These are phyloP conservation scores for Neodiprion pinetum DNA, from an alignment of 1,140 invertebrate species.

Conservation along the genomic window DNA sequence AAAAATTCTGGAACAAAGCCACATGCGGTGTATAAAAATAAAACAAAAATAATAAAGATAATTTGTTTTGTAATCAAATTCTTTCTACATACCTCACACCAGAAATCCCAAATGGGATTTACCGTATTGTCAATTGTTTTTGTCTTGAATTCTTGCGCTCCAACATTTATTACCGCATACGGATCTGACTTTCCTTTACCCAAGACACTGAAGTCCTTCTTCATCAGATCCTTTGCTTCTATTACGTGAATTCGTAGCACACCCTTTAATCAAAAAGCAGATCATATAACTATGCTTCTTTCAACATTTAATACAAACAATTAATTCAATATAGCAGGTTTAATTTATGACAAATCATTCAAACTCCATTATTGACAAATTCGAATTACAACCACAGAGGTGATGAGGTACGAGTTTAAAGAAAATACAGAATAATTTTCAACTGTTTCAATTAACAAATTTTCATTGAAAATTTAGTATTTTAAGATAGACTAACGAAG, in stretches of 20 bases:
- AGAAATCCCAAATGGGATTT: slow-evolving; percentile 93
- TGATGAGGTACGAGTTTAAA: too few relatives aligned
- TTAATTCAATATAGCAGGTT: slow-evolving; percentile 12
- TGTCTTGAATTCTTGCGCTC: slow-evolving; percentile 88
- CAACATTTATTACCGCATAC: slow-evolving; percentile 87
- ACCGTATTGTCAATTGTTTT: slow-evolving; percentile 89
- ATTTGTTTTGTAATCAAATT: slow-evolving; percentile 24
- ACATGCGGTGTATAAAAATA: slow-evolving; percentile 42
- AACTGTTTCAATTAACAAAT: too few relatives aligned
- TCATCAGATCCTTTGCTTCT: slow-evolving; percentile 93
- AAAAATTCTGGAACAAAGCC: slow-evolving; percentile 30
- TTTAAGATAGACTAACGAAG: too few relatives aligned
- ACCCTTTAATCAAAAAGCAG: slow-evolving; percentile 63
- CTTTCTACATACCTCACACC: slow-evolving; percentile 81
- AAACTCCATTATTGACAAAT: background rate
- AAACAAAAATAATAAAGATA: slow-evolving; percentile 17
- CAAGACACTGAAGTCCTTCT: slow-evolving; percentile 87
- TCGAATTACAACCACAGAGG: too few relatives aligned
- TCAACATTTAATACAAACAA: background rate
- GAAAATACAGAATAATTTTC: too few relatives aligned
- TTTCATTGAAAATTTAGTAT: too few relatives aligned
- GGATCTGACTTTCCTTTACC: slow-evolving; percentile 97
- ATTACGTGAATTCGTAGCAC: slow-evolving; percentile 87
- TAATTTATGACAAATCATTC: slow-evolving; percentile 13
- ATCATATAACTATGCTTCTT: too few relatives aligned